phyloP scores from a whole-genome alignment of 2,113 vertebrate genomes.

The Plotosus lineatus region DNA sequence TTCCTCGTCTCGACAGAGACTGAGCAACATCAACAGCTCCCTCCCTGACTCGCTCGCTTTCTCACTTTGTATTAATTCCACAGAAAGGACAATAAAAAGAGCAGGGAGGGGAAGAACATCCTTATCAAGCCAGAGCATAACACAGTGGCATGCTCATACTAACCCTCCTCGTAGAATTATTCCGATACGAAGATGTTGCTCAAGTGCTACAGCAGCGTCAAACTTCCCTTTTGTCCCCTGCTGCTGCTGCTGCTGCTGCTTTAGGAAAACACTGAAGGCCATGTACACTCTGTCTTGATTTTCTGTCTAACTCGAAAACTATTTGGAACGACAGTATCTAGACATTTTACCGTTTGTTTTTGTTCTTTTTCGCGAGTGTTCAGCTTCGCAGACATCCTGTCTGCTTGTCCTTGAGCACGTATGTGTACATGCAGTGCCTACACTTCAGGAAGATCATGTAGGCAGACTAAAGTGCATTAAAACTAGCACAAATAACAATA shows the following conservation, averaged over 20 bases:
- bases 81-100: constrained; percentile 54
- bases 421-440: neutral
- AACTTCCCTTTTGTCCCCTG: neutral
- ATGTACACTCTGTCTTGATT: neutral
- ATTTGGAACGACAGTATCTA: neutral
- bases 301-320: neutral
- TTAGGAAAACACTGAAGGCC: neutral
- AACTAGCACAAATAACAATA: neutral
- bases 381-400: neutral
- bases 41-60: constrained; percentile 14
- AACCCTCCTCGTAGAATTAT: neutral
- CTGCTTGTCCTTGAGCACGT: neutral
- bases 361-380: neutral
- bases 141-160: constrained; percentile 13
- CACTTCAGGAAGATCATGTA: neutral
- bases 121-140: constrained; percentile 47
- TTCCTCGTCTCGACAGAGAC: constrained; percentile 19
- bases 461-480: too few relatives aligned
- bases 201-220: neutral
- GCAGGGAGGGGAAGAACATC: constrained; percentile 30
- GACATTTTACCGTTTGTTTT: neutral
- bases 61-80: constrained; percentile 36
- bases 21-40: constrained; percentile 34
- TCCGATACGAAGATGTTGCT: neutral
- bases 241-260: neutral